Base-by-base conservation (phyloP, 1,140 invertebrate genomes). In the Piezodorus guildinii region DNA sequence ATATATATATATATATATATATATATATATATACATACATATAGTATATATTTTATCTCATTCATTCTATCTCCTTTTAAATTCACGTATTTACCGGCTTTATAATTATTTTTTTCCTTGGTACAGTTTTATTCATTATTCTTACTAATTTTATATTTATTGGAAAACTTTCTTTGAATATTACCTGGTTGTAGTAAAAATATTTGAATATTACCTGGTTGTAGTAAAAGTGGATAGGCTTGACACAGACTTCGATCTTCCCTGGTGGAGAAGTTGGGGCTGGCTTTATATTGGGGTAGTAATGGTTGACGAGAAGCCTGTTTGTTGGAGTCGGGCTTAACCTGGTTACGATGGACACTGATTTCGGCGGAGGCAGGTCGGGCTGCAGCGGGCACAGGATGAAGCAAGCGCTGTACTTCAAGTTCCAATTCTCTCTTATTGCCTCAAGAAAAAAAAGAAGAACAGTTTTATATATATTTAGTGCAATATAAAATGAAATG, bases 361-460 rank as follows among this genome's bases (percentile, higher is more conserved):
- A 79, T 66, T 77, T 78, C n/a, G 83, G 82, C 12, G 75, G 68
- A 3, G 75, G 75, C 71, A 76, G 70, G 72, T 78, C 76, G 73
- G 71, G 75, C 16, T 79, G 76, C 45, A 92, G 74, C 4, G 87
- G 83, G 70, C 91, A 94, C 45, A 93, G 79, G 3, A 96, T 81
- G 72, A 94, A 95, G 67, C 86, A 89, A 10, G 91, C 92, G 69
- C 90, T 94, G 75, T 93, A 96, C 71, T 91, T 91, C 3, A 94
- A 75, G 73, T 93, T 94, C 91, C 91, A 96, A 74, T 94, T 94
- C 74, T 96, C 92, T 27, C 90, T 78, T 34, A 95, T 94, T 0
- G 88, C 81, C 82, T 87, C 66, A 58, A 75, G 71, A 39, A 30
- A 4, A 30, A 75, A 71, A 39, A 30, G 3, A 30, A 30, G 3